Evolutionary conservation across 1,140 invertebrate species (phyloP), one percentile per base, ranked within the genome.

Genomic region (Aphaenogaster rudis): DNA sequence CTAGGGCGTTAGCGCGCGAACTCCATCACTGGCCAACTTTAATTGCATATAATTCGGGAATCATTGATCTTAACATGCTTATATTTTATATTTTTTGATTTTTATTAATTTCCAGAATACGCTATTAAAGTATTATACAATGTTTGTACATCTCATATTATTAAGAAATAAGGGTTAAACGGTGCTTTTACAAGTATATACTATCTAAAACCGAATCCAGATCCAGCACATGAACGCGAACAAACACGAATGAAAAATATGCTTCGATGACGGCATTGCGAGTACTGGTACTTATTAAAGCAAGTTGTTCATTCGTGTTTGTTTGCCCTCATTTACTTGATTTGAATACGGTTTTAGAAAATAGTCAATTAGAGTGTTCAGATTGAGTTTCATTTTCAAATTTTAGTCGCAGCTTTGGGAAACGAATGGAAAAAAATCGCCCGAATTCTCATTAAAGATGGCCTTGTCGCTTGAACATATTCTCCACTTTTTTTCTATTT

Each of bases 401-500:
- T 54, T 52, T 80, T 80, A 87, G 54, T 88, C 90, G 88, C 88
- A 88, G 91, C 88, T 88, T 93, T 82, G 85, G 69, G 77, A 91
- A 91, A 92, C 66, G 72, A 89, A 92, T 92, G 87, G 82, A 92
- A 92, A 69, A 61, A 84, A 92, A 92, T 88, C 87, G 79, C 79
- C 88, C 88, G 89, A 92, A 89, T 88, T 92, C 89, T 93, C 92
- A 90, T 92, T 93, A 92, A 86, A 88, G 64, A 13, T 36, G 91
- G 87, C 91, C 91, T 92, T 92, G 91, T 84, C 74, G 76, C 69
- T 86, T 77, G 81, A 64, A 21, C 42, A 66, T 36, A 28, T 42
- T 13, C 21, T 21, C 33, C 64, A 15, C n/a, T 45, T 64, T 76
- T 57, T 72, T 77, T 59, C 59, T 52, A 57, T 52, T 89, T 64